Conservation (phyloP, 2,888 invertebrate genomes). For the Morpho deidamia region DNA sequence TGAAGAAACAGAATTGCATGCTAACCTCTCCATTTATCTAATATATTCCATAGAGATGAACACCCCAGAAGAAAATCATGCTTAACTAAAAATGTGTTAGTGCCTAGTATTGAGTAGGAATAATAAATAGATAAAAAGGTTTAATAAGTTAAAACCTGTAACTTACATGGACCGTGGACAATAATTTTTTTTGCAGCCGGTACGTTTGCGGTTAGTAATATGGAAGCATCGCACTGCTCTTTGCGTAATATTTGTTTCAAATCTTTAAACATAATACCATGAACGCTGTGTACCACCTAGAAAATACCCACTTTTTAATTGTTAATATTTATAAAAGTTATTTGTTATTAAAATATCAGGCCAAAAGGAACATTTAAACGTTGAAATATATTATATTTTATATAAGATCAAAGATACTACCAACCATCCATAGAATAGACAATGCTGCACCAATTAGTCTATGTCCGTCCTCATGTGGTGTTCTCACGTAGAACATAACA, state of each 20-base stretch:
- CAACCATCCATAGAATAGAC: slow-evolving; percentile 97
- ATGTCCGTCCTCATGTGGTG: slow-evolving; percentile 97
- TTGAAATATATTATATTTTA: too few species aligned
- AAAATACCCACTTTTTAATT: too few species aligned
- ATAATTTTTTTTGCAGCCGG: slow-evolving; percentile 99
- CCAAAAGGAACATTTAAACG: too few species aligned
- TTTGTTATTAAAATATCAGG: too few species aligned
- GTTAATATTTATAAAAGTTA: slow-evolving; percentile 1
- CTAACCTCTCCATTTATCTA: too few species aligned
- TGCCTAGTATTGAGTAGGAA: too few species aligned
- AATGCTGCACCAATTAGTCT: slow-evolving; percentile 96
- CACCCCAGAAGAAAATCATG: too few species aligned
- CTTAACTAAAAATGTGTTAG: too few species aligned
- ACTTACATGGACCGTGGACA: slow-evolving; percentile 88
- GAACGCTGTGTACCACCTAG: slow-evolving; percentile 97
- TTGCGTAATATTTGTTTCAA: slow-evolving; percentile 98
- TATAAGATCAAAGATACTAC: too few species aligned
- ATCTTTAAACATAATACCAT: slow-evolving; percentile 99
- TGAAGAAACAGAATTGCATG: too few species aligned
- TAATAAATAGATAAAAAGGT: too few species aligned
- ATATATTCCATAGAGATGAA: too few species aligned
- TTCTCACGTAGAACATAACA: slow-evolving; percentile 99
- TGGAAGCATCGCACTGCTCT: slow-evolving; percentile 99
- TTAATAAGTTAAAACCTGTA: background rate
- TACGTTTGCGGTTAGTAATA: slow-evolving; percentile 98